Evolutionary conservation across 2,113 vertebrate genomes (phyloP).

Genomic region (Nothocercus julius): DNA sequence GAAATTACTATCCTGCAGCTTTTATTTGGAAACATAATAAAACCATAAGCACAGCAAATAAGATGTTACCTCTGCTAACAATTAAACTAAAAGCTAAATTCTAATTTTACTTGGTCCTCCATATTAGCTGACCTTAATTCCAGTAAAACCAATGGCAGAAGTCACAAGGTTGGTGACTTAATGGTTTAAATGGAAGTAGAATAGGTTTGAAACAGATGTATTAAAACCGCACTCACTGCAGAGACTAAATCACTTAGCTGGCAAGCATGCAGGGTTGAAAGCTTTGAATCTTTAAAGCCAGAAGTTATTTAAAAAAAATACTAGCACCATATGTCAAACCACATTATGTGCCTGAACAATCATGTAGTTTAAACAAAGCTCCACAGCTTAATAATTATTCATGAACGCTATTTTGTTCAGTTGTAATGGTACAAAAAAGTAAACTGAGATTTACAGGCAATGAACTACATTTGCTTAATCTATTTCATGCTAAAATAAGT

Average conservation of each 20-base stretch:
- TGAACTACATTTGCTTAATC: background rate
- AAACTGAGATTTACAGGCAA: conserved; percentile 5
- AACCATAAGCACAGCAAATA: background rate
- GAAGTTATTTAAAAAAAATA: background rate
- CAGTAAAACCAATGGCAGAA: background rate
- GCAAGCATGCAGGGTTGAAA: background rate
- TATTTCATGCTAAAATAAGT: conserved; percentile 27
- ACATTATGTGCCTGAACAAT: background rate
- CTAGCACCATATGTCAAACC: background rate
- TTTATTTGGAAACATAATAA: background rate
- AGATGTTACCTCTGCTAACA: no score
- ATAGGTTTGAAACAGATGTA: background rate
- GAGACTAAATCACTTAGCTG: background rate
- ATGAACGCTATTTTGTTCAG: background rate
- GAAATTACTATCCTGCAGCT: background rate
- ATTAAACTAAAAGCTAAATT: background rate
- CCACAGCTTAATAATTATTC: background rate
- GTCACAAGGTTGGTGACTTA: background rate
- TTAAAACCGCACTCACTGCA: background rate
- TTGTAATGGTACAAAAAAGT: background rate
- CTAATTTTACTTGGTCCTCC: background rate
- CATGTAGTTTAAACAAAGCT: background rate
- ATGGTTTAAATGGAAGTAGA: background rate
- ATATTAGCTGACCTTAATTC: background rate
- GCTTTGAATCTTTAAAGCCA: background rate